Evolutionary conservation across 53 echinoderm and acorn worm species (phyloP), one percentile per base, ranked within the genome.

Genomic region (Glandiceps talaboti): DNA sequence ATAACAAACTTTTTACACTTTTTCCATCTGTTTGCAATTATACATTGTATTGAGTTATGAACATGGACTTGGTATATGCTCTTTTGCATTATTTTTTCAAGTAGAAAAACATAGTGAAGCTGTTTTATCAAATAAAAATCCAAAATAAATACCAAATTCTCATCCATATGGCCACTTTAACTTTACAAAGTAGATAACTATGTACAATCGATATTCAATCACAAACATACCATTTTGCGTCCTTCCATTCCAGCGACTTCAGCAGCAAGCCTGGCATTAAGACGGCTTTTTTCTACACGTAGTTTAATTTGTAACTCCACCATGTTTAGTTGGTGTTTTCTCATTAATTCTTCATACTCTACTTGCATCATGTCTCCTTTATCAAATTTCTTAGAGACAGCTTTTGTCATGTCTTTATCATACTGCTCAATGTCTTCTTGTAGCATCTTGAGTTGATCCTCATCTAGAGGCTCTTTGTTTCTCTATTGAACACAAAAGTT

Each of bases 341-440:
- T 88, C 76, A 91, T 82, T 83, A 94, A 74, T 45, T 76, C 79
- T 28, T 86, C 73, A 29, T 86, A 88, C 75, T 94, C 90, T 12
- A 74, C 85, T 27, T 88, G 76, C 0, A 90, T 86, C 14, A 92
- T 77, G 74, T 90, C 75, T 26, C 83, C 90, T 76, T 81, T 86
- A 73, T 85, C 84, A 14, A 29, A 74, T 0, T 90, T 75, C 27
- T 91, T 86, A 26, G 32, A 76, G 26, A 73, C 32, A 20, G 64
- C 64, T 45, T 45, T 45, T 12, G 82, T 76, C 33, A 90, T 77
- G 28, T 75, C 76, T n/a, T 74, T 80, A 77, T 90, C 84, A 77
- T 94, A 94, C 31, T 85, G 31, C n/a, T 77, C 73, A n/a, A 94
- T 80, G 28, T 92, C 92, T 1, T 82, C 81, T 76, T 88, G 82